These are phyloP conservation scores for Dipodomys merriami DNA, from an alignment of 2,113 vertebrate genomes.

Conservation along the genomic window DNA sequence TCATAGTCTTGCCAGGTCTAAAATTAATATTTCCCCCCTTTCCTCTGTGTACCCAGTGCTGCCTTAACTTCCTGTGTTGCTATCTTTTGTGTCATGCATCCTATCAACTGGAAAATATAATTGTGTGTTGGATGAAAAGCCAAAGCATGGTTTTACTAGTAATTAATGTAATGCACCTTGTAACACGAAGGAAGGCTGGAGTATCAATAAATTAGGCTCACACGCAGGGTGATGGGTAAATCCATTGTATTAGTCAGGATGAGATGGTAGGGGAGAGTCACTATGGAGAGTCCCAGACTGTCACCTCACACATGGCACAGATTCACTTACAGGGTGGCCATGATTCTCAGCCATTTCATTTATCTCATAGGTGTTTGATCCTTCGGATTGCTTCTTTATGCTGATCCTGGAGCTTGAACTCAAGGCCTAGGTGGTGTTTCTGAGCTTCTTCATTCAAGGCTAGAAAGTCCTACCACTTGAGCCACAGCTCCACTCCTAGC, in stretches of 20 bases:
- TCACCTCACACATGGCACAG: neutral
- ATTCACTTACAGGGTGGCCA: neutral
- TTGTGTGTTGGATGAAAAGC: constrained; percentile 27
- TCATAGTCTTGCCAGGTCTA: constrained; percentile 69
- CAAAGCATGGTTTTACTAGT: neutral
- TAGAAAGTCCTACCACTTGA: too few relatives aligned
- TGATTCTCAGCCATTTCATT: neutral
- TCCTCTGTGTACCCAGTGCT: neutral
- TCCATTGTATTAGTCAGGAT: neutral
- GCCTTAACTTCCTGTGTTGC: neutral
- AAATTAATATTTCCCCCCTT: neutral
- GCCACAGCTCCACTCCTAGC: too few relatives aligned
- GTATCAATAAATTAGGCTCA: neutral
- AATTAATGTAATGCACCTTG: neutral
- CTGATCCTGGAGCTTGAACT: too few relatives aligned
- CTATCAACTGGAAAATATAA: neutral
- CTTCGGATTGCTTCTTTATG: neutral
- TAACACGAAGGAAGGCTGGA: neutral
- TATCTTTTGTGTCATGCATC: neutral
- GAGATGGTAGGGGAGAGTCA: neutral
- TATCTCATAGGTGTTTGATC: neutral
- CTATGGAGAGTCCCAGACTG: neutral
- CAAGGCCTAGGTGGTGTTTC: too few relatives aligned
- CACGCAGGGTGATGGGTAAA: neutral
- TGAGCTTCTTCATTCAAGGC: too few relatives aligned